Evolutionary conservation across 2,888 invertebrate species (phyloP), one percentile per base, ranked within the genome.

Genomic region (Acanthacorydalis orientalis): DNA sequence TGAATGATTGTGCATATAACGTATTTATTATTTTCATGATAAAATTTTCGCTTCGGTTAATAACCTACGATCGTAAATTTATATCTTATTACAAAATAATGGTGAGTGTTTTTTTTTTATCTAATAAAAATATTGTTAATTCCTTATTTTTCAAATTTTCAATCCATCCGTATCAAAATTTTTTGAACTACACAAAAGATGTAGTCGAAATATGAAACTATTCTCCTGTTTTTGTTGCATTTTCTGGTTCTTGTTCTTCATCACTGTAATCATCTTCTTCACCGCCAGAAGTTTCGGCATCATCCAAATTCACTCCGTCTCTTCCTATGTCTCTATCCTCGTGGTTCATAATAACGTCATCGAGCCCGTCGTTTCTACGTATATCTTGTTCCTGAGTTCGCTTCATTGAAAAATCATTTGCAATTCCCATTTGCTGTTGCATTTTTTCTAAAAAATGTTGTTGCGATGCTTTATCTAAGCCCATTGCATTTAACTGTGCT

Each of bases 401-500:
- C 62, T 70, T 69, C 60, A 74, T 73, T 60, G 73, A 70, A 9
- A 74, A 64, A 53, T 75, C 74, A 56, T 67, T 67, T 57, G 71
- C 70, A 55, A 60, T 68, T 48, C 75, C 75, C 48, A 73, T 68
- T 62, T 75, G 76, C 44, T 76, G 70, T 58, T 75, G 76, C 74
- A 76, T 75, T 60, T 77, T 77, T 55, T 77, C 75, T 48, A 77
- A 60, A 60, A 73, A 76, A 55, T 75, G 75, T 57, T 77, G 77
- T 60, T 76, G 77, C 43, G 61, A 58, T 10, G 59, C 59, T 49
- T 66, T 66, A 49, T 65, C 65, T 54, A 64, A 51, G 2, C 68
- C 72, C 68, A 79, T 72, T 6, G 81, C 81, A 59, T 77, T 82
- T 63, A 85, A 70, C 56, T 85, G 85, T 23, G 84, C 83, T 63